Percentiles rank a stretch among this genome's conserved stretches.
Conservation (phyloP, 2,113 vertebrate species). For the Jacana jacana region DNA sequence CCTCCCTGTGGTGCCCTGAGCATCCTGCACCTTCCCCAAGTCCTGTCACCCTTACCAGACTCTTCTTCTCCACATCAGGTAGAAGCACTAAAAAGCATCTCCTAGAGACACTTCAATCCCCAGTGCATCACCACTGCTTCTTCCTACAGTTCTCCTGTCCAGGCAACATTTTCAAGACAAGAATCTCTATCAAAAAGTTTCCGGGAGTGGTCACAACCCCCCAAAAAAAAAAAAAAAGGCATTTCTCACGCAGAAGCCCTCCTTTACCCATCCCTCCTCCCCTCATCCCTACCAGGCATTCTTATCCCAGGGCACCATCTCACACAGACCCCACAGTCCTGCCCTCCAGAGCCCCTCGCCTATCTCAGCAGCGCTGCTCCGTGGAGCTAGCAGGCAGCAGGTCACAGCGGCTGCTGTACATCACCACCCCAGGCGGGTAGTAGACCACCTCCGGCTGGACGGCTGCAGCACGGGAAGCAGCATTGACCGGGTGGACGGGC, state of each 20-base stretch:
- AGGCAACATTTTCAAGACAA: not conserved
- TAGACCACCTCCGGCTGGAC: constrained; percentile 72
- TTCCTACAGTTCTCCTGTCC: not conserved
- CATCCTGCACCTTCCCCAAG: not conserved
- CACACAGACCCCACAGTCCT: not conserved
- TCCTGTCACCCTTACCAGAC: too few relatives aligned
- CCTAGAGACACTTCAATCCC: not conserved
- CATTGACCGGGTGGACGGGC: not conserved
- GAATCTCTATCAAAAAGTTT: not conserved
- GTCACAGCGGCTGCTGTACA: constrained; percentile 79
- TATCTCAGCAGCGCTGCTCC: constrained; percentile 53
- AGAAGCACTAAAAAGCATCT: not conserved
- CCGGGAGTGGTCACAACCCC: not conserved
- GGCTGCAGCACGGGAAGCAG: not conserved
- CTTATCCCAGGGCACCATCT: not conserved
- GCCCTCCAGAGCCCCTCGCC: not conserved
- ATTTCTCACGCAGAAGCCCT: not conserved
- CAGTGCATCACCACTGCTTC: not conserved
- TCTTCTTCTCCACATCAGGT: not conserved
- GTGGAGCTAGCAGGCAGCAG: constrained; percentile 78
- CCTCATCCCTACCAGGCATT: not conserved
- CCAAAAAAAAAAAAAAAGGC: too few relatives aligned
- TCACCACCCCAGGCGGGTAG: constrained; percentile 85
- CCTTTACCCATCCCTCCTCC: not conserved
- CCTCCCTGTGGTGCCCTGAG: not conserved